Evolutionary conservation across 1,140 invertebrate genomes (phyloP).

Genomic region (Polypedilum vanderplanki): DNA sequence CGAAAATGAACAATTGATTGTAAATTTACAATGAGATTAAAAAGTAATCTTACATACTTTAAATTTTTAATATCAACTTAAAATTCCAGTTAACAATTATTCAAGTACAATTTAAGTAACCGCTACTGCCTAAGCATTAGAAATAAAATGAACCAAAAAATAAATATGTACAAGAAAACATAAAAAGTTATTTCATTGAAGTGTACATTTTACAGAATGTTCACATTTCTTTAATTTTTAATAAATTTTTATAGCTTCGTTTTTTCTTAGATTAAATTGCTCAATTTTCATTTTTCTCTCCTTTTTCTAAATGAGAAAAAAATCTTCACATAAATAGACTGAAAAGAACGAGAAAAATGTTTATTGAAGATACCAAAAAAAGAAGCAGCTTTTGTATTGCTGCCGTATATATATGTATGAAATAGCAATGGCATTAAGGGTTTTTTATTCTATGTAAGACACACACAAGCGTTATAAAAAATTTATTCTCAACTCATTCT

Average conservation of each 20-base stretch:
- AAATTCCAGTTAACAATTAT: too few relatives aligned
- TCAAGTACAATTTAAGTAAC: too few relatives aligned
- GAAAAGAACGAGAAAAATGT: not conserved
- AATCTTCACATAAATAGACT: not conserved
- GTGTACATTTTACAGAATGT: too few relatives aligned
- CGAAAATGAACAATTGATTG: too few relatives aligned
- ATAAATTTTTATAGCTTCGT: constrained; percentile 14
- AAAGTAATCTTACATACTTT: too few relatives aligned
- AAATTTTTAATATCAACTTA: too few relatives aligned
- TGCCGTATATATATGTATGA: not conserved
- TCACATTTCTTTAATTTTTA: not conserved
- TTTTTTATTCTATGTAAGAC: not conserved
- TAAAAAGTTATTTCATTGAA: too few relatives aligned
- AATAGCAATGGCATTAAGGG: not conserved
- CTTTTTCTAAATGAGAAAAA: too few relatives aligned
- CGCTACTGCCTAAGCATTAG: too few relatives aligned
- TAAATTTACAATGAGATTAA: too few relatives aligned
- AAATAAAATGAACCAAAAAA: too few relatives aligned
- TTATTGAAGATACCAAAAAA: constrained; percentile 2
- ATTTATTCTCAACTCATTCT: constrained; percentile 14
- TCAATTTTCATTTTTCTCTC: not conserved
- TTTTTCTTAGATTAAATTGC: not conserved
- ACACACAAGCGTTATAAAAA: not conserved
- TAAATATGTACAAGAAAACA: too few relatives aligned
- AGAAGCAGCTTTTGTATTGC: not conserved